These are phyloP conservation scores for Eupithecia insigniata DNA, from an alignment of 2,888 invertebrate species.

Conservation along the genomic window DNA sequence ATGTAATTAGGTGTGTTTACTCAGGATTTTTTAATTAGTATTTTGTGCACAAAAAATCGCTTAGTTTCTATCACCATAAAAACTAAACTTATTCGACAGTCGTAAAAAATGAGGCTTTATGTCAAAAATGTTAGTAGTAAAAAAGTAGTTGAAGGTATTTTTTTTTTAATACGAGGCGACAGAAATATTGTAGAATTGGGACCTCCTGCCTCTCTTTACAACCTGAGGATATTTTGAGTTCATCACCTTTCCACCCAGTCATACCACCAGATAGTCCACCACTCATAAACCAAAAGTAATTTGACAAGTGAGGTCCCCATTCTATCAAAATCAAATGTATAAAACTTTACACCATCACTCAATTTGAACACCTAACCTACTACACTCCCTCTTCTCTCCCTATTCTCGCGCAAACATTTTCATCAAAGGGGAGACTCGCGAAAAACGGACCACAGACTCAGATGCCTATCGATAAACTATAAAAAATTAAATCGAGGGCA, in stretches of 20 bases:
- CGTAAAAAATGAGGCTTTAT: neutral
- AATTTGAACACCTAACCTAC: constrained; percentile 3
- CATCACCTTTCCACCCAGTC: neutral
- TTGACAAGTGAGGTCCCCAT: neutral
- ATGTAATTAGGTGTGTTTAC: neutral
- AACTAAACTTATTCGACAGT: neutral
- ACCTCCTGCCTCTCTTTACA: no score
- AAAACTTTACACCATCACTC: constrained; percentile 7
- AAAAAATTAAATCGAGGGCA: constrained; percentile 48
- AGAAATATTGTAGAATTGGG: neutral
- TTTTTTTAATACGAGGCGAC: neutral
- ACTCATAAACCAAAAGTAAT: neutral
- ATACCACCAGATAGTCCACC: no score
- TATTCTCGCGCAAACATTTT: constrained; percentile 11
- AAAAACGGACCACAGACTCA: constrained; percentile 39
- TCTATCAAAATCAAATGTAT: constrained; percentile 6
- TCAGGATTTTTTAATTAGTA: neutral
- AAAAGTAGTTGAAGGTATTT: no score
- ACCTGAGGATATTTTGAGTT: neutral
- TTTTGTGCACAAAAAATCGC: neutral
- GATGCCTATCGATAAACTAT: constrained; percentile 35
- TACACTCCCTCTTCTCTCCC: neutral
- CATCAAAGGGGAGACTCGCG: constrained; percentile 19
- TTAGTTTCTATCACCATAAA: neutral
- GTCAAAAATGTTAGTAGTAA: neutral